Percentiles rank a stretch among this genome's conserved stretches.
Evolutionary conservation across 2,113 vertebrate genomes (phyloP).

Genomic region (Tricholaema leucomelas): DNA sequence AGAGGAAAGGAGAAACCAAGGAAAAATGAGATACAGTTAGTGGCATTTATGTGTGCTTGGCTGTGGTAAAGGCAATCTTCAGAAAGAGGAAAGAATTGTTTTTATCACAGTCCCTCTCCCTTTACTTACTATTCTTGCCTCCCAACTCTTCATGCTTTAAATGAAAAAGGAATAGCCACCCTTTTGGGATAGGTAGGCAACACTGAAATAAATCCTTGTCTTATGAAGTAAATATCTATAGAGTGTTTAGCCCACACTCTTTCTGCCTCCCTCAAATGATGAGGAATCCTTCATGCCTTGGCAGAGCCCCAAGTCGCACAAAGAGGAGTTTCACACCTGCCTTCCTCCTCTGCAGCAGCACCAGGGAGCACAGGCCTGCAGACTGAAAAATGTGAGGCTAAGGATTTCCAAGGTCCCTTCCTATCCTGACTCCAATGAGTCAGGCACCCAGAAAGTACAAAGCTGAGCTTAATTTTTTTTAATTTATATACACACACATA

Average conservation of each 20-base stretch:
- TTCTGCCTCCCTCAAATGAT: not conserved
- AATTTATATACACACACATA: too few relatives aligned
- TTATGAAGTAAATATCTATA: not conserved
- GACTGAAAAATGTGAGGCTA: not conserved
- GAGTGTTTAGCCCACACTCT: not conserved
- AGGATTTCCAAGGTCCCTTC: not conserved
- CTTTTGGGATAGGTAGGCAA: not conserved
- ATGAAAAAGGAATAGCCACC: not conserved
- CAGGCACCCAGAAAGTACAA: not conserved
- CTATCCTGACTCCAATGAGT: not conserved
- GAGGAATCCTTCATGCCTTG: not conserved
- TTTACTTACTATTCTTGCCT: conserved; percentile 25
- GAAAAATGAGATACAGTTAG: conserved; percentile 46
- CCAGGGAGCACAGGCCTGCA: not conserved
- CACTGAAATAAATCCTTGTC: not conserved
- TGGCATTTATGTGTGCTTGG: conserved; percentile 2
- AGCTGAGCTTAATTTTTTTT: too few relatives aligned
- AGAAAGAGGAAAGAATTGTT: conserved; percentile 10
- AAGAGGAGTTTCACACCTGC: not conserved
- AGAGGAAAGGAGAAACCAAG: conserved; percentile 58
- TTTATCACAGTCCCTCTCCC: not conserved
- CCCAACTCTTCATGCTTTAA: not conserved
- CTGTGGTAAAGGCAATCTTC: conserved; percentile 31
- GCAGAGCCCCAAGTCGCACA: not conserved
- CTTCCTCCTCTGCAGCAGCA: not conserved